Base-by-base conservation (phyloP, 1,140 invertebrate genomes). In the Drosophila leontia region DNA sequence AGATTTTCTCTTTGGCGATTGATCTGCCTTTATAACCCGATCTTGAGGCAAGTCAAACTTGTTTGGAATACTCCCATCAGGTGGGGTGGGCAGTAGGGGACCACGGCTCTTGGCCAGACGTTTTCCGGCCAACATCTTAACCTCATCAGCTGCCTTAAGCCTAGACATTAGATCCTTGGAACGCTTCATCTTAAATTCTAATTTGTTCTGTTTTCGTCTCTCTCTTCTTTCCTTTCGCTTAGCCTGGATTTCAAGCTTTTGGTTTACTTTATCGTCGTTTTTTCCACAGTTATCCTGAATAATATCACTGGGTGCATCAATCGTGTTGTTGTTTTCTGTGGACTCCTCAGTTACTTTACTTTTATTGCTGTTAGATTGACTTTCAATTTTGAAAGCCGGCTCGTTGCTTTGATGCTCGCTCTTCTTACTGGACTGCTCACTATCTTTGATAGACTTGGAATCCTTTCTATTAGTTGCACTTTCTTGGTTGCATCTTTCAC, bases 121-220 rank as follows among this genome's bases (percentile, higher is more conserved):
- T 29, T 80, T 44, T 7, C 3, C 47, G 0, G 56, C 29, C 41
- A 62, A 45, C 0, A 39, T 35, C 5, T 63, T 77, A 9, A 67
- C 47, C 5, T 75, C 45, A 13, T 83, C 72, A 37, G 62, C 69
- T 17, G 68, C 42, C n/a, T 86, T 60, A 0, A 81, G 64, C 12
- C 82, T 70, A 8, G 47, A 9, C 64, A 58, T 81, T 3, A 69
- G 37, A 15, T 76, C 75, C 12, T 19, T 61, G 15, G 60, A 42
- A 32, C 42, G 53, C 11, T 77, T 61, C 60, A 83, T 64, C 8
- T n/a, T 55, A 13, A 2, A 6, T 11, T 50, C 15, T 55, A 23
- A 9, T 11, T 39, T 39, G 1, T 39, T 41, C 26, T 29, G 32
- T 7, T 3, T 17, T 8, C 5, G n/a, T 1, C 17, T 11, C 3